Conservation (phyloP, 2,797 vertebrate genomes). For the Macroramphosus scolopax region DNA sequence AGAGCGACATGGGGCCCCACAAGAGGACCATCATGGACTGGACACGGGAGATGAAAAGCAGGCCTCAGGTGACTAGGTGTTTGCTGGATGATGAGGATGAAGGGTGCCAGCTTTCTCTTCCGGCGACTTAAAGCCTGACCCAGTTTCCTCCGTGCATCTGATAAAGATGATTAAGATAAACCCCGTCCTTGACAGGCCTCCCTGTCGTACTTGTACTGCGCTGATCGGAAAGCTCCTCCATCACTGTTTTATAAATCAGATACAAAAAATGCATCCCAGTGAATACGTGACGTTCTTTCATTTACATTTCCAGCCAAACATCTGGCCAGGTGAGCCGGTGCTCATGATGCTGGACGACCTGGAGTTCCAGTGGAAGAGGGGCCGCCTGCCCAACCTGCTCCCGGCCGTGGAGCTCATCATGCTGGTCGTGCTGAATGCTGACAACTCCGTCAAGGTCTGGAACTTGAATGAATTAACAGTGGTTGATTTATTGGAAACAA, state of each 20-base stretch:
- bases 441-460: constrained; percentile 70
- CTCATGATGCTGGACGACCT: constrained; percentile 80
- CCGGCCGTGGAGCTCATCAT: constrained; percentile 78
- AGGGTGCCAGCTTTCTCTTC: not conserved
- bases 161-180: constrained; percentile 51
- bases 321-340: constrained; percentile 78
- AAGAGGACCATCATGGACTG: constrained; percentile 79
- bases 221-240: too few species aligned
- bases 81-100: not conserved
- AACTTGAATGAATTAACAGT: not conserved
- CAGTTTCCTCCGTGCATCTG: constrained; percentile 38
- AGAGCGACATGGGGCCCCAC: constrained; percentile 71
- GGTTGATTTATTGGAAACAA: not conserved
- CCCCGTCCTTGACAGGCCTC: constrained; percentile 22
- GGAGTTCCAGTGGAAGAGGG: constrained; percentile 82
- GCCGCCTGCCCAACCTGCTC: constrained; percentile 72
- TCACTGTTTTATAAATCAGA: too few species aligned
- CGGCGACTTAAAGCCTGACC: constrained; percentile 41
- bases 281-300: not conserved
- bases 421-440: constrained; percentile 66
- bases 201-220: not conserved
- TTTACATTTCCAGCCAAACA: constrained; percentile 55
- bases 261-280: too few species aligned
- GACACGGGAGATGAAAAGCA: constrained; percentile 69
- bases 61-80: constrained; percentile 59